These are phyloP conservation scores for Dusona sp. DNA, from an alignment of 2,888 invertebrate genomes.

Conservation along the genomic window DNA sequence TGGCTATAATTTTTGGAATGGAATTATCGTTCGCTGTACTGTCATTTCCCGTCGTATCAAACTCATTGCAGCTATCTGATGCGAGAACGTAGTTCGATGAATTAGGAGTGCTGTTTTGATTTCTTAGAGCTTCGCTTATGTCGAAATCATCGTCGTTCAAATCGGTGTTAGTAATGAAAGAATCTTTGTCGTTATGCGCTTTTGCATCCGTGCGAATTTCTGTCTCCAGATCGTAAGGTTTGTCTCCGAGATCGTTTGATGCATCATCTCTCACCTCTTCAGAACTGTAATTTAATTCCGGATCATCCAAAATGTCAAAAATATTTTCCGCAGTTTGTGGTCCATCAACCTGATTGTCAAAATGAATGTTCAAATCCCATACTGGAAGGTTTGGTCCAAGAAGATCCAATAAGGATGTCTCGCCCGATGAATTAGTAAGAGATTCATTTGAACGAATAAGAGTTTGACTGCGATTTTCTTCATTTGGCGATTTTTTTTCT, in stretches of 20 bases:
- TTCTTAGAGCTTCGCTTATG: neutral
- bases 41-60: neutral
- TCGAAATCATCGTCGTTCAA: neutral
- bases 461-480: neutral
- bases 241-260: neutral
- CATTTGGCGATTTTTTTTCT: neutral
- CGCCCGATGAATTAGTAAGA: neutral
- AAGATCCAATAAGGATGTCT: neutral
- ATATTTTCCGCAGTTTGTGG: neutral
- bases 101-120: conserved; percentile 15
- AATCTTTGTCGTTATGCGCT: neutral
- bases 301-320: conserved; percentile 3
- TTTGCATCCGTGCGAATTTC: neutral
- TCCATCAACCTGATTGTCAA: neutral
- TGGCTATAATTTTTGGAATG: neutral
- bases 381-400: neutral
- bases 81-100: neutral
- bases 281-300: conserved; percentile 9
- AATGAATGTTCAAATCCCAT: neutral
- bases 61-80: neutral
- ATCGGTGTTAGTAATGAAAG: neutral
- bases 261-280: conserved; percentile 8
- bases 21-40: neutral
- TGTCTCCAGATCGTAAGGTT: neutral
- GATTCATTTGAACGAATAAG: neutral